Evolutionary conservation across 1,140 invertebrate genomes (phyloP), one percentile per base, ranked within the genome.

Genomic region (Drosophila ambigua): DNA sequence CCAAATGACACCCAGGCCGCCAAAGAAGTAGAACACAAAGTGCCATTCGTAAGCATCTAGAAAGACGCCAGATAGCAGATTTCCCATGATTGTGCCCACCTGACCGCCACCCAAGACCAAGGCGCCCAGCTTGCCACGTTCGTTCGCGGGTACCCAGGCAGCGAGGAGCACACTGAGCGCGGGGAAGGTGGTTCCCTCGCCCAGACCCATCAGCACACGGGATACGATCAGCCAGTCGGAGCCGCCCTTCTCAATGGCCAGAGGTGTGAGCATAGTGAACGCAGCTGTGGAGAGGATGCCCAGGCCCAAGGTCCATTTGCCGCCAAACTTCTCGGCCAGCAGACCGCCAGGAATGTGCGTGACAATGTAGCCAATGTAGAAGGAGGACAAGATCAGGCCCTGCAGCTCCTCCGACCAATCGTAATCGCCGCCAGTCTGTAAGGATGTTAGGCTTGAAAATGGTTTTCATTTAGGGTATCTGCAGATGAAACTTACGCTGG

Each of bases 1-100:
- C 96, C 96, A 97, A 0, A 96, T 54, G 2, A 96, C 92, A 6
- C 95, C 95, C 0, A 96, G 81, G 57, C 93, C 93, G 73, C 97
- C 97, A 92, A 98, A 98, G 9, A 97, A 93, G 87, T 97, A 97
- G 91, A 97, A 97, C 0, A 97, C 96, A 0, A 94, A 93, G 2
- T 95, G 93, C 96, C 96, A 97, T 13, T 95, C 94, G 5, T 94
- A 93, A 1, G 93, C 93, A 61, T 95, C 93, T 8, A 95, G 92
- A 15, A 96, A 93, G 5, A 95, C 90, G 7, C 96, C 96, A 11
- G 95, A 96, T 2, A 96, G 61, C 0, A 94, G 93, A 15, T 96
- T 95, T 1, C 96, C 95, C 20, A 96, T 93, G 13, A 97, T 96
- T 16, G 96, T 97, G 61, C 95, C 95, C 13, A 95, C 93, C 85